Percentiles rank a stretch among this genome's conserved stretches.
Conservation (phyloP, 2,797 vertebrate species). For the Micromesistius poutassou region DNA sequence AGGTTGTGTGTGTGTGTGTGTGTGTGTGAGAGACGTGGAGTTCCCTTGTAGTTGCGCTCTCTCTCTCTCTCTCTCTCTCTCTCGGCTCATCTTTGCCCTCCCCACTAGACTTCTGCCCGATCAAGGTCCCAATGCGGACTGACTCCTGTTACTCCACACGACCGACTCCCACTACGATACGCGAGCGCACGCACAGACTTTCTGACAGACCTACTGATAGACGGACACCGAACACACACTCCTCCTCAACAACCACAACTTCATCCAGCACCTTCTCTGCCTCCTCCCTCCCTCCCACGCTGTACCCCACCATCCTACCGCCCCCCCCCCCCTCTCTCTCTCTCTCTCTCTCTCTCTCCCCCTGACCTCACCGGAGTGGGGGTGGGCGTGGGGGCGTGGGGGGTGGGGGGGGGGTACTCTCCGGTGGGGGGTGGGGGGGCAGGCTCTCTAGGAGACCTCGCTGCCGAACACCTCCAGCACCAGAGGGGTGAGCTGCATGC, state of each 20-base stretch:
- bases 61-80: constrained; percentile 29
- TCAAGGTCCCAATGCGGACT: constrained; percentile 37
- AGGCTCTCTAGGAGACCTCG: constrained; percentile 88
- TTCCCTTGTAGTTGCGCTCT: constrained; percentile 55
- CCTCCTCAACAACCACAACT: constrained; percentile 33
- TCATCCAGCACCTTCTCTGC: constrained; percentile 45
- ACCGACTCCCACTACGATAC: constrained; percentile 12
- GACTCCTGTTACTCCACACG: constrained; percentile 41
- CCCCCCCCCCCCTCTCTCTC: too few relatives aligned
- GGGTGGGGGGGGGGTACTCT: constrained; percentile 70
- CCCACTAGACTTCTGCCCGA: constrained; percentile 32
- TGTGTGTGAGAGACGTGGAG: constrained; percentile 52
- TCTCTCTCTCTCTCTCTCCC: not conserved
- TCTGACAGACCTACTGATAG: not conserved
- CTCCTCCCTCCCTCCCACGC: constrained; percentile 29
- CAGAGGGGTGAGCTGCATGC: constrained; percentile 93
- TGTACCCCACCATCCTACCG: constrained; percentile 3
- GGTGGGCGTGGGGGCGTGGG: constrained; percentile 12
- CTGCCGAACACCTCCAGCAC: constrained; percentile 94
- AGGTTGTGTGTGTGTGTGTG: constrained; percentile 53
- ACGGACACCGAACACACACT: constrained; percentile 10
- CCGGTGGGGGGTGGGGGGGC: constrained; percentile 77
- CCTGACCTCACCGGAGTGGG: not conserved
- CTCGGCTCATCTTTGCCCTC: constrained; percentile 46
- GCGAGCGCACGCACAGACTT: not conserved